Percentiles rank a stretch among this genome's conserved stretches.
These are phyloP conservation scores for Cryptocheilus praepositus DNA, from an alignment of 2,888 invertebrate genomes.

Conservation along the genomic window DNA sequence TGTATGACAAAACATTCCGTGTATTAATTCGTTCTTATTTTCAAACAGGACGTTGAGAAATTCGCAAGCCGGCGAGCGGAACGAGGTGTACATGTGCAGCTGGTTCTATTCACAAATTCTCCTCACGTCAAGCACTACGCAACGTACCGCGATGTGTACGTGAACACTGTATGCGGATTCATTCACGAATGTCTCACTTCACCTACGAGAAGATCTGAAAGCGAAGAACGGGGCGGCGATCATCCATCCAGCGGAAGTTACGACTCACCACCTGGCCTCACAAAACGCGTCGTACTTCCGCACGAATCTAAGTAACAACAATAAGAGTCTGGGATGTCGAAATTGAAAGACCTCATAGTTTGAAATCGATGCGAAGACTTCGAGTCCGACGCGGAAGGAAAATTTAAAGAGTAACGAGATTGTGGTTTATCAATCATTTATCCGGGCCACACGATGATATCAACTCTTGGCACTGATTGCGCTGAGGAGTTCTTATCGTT, in stretches of 20 bases:
- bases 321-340: too few species aligned
- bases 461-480: too few species aligned
- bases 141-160: constrained; percentile 80
- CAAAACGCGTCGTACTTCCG: constrained; percentile 62
- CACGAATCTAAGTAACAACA: constrained; percentile 52
- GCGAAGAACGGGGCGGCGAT: constrained; percentile 33
- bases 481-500: too few species aligned
- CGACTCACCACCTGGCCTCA: constrained; percentile 50
- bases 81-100: constrained; percentile 79
- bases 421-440: too few species aligned
- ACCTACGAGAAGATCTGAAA: constrained; percentile 12
- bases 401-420: too few species aligned
- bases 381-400: too few species aligned
- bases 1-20: too few species aligned
- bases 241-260: constrained; percentile 26
- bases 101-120: constrained; percentile 82
- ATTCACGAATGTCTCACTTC: constrained; percentile 77
- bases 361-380: too few species aligned
- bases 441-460: too few species aligned
- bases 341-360: too few species aligned
- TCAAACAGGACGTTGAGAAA: constrained; percentile 81
- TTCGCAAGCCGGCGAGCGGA: constrained; percentile 79
- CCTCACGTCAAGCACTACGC: constrained; percentile 85
- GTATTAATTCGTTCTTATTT: too few species aligned
- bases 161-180: constrained; percentile 79